Percentiles rank a stretch among this genome's conserved stretches.
Conservation (phyloP, 1,140 invertebrate genomes). For the Oreohelix idahoensis region DNA sequence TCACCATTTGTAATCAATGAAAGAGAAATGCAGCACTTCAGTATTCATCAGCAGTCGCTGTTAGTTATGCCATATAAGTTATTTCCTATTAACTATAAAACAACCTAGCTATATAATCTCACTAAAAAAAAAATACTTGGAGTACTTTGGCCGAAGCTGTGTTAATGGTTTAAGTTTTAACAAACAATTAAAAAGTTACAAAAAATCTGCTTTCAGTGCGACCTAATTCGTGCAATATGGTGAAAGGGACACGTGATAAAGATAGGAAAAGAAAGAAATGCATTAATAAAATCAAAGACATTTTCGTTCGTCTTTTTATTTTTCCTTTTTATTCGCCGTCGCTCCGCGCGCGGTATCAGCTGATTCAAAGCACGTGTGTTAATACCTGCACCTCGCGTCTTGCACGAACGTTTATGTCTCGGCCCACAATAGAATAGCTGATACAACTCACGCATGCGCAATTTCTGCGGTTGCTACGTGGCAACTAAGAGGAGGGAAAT, state of each 20-base stretch:
- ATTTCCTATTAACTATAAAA: no score
- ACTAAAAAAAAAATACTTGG: no score
- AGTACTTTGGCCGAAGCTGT: no score
- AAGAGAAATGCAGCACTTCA: no score
- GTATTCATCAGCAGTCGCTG: no score
- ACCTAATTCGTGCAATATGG: no score
- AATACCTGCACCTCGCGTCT: not conserved
- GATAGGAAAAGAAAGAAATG: not conserved
- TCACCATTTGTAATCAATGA: no score
- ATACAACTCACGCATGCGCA: conserved; percentile 36
- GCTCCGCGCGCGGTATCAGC: conserved; percentile 6
- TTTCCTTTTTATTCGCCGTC: not conserved
- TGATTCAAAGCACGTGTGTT: conserved; percentile 19
- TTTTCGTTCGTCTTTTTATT: not conserved
- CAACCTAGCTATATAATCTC: no score
- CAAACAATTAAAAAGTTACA: no score
- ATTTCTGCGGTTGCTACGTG: conserved; percentile 32
- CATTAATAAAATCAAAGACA: not conserved
- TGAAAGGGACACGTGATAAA: not conserved
- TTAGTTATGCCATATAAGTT: no score
- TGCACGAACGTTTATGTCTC: conserved; percentile 28
- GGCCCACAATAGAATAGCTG: conserved; percentile 22
- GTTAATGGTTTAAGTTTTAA: no score
- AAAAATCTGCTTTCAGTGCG: no score
- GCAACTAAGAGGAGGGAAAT: conserved; percentile 38